Evolutionary conservation across 1,140 invertebrate genomes (phyloP).

Genomic region (Drosophila tani): DNA sequence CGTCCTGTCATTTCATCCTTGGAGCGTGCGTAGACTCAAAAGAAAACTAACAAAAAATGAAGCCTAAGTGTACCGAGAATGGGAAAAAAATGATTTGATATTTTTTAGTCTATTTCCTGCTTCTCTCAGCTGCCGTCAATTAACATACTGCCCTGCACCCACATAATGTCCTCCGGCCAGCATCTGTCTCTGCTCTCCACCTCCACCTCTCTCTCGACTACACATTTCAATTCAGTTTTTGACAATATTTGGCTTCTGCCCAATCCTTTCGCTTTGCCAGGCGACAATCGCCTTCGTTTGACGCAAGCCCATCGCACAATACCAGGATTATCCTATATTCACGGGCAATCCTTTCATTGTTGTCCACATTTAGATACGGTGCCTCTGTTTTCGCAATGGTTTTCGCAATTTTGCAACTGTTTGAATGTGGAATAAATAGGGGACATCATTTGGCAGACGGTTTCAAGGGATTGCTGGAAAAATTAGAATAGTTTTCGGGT

Average conservation of each 20-base stretch:
- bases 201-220: constrained; percentile 7
- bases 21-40: constrained; percentile 70
- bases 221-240: constrained; percentile 14
- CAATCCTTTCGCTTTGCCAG: constrained; percentile 37
- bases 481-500: neutral
- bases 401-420: constrained; percentile 56
- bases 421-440: constrained; percentile 24
- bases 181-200: constrained; percentile 22
- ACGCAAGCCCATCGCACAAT: constrained; percentile 55
- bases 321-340: constrained; percentile 51
- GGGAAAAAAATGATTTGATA: constrained; percentile 62
- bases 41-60: constrained; percentile 34
- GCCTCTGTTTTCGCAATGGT: constrained; percentile 31
- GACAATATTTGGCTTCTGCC: constrained; percentile 48
- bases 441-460: constrained; percentile 28
- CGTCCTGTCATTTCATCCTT: constrained; percentile 65
- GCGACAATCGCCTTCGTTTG: constrained; percentile 44
- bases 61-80: constrained; percentile 30
- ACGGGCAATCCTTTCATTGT: constrained; percentile 52
- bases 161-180: constrained; percentile 53
- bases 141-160: constrained; percentile 59
- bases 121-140: constrained; percentile 43
- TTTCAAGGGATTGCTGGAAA: neutral
- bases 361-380: constrained; percentile 25
- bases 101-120: constrained; percentile 64